Evolutionary conservation across 2,113 vertebrate genomes (phyloP).

Genomic region (Apus apus): DNA sequence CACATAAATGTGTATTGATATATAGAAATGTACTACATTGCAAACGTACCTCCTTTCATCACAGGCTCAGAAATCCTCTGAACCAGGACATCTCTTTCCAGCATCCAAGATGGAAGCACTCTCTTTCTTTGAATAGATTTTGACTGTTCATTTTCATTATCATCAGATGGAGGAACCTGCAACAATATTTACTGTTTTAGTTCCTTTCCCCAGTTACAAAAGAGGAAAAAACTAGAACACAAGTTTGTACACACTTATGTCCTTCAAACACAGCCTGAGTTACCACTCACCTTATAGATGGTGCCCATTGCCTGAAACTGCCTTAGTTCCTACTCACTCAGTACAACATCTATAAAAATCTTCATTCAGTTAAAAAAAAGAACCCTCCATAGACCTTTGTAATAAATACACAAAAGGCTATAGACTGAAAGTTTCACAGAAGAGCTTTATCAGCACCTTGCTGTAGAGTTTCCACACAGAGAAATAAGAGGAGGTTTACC

Average conservation of each 20-base stretch:
- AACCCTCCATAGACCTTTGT: background rate
- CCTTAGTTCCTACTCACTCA: background rate
- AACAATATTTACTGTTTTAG: conserved; percentile 10
- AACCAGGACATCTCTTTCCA: conserved; percentile 43
- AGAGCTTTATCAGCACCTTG: background rate
- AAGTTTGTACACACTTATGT: background rate
- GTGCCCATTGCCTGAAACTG: background rate
- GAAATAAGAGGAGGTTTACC: background rate
- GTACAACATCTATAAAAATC: background rate
- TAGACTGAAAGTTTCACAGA: background rate
- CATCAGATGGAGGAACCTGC: conserved; percentile 57
- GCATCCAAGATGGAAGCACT: conserved; percentile 90
- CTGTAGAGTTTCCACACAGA: background rate
- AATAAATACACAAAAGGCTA: background rate
- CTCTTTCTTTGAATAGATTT: conserved; percentile 71
- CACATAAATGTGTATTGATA: background rate
- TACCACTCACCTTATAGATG: background rate
- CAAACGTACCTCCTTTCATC: conserved; percentile 66
- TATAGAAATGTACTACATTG: background rate
- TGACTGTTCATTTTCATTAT: background rate
- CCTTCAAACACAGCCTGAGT: background rate
- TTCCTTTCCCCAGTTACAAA: background rate
- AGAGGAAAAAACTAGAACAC: background rate
- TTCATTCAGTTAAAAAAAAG: background rate
- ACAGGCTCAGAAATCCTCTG: conserved; percentile 30